phyloP scores from a whole-genome alignment of 2,888 invertebrate species.

The Hanleya hanleyi region DNA sequence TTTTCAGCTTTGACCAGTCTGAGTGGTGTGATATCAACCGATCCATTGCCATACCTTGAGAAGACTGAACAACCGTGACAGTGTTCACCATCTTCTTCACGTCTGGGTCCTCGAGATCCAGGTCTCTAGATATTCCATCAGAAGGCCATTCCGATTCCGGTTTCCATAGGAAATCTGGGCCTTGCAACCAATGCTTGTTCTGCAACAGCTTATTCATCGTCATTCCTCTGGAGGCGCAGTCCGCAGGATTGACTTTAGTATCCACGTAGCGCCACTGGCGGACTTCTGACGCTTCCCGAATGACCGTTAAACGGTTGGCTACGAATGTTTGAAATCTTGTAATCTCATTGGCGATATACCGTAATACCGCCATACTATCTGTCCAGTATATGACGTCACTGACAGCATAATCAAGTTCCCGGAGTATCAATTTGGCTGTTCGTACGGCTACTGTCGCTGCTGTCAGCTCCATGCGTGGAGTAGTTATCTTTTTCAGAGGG shows the following conservation, averaged over 20 bases:
- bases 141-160: no score
- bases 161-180: constrained; percentile 30
- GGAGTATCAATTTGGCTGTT: constrained; percentile 2
- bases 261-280: constrained; percentile 15
- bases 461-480: constrained; percentile 35
- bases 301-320: constrained; percentile 26
- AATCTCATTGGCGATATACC: constrained; percentile 20
- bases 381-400: constrained; percentile 15
- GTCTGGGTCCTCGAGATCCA: no score
- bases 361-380: constrained; percentile 23
- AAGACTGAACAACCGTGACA: no score
- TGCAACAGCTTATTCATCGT: background rate
- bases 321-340: constrained; percentile 37
- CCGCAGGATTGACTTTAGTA: constrained; percentile 18
- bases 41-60: no score
- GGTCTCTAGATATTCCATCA: no score
- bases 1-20: background rate
- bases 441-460: constrained; percentile 28
- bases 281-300: constrained; percentile 20
- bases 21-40: background rate
- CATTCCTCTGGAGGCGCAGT: constrained; percentile 25
- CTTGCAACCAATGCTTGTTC: constrained; percentile 13
- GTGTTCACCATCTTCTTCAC: no score
- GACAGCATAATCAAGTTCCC: constrained; percentile 14
- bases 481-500: constrained; percentile 22